Evolutionary conservation across 2,888 invertebrate species (phyloP), one percentile per base, ranked within the genome.

Genomic region (Axea sp.): DNA sequence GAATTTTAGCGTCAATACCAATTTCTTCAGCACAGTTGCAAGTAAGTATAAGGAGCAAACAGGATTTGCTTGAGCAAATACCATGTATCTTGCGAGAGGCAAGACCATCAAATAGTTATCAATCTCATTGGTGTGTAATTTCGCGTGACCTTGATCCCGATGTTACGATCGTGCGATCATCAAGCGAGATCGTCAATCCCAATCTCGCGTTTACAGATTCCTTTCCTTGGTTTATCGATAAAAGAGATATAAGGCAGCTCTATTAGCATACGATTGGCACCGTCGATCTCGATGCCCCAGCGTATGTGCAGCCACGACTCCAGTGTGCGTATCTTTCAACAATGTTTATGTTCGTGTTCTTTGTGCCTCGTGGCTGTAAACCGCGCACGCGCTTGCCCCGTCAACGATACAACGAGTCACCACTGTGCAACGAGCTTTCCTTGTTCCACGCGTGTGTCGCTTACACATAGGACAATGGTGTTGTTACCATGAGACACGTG

Each of bases 241-340:
- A 84, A 83, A 79, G 80, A 81, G 78, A 80, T 80, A 80, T 78
- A 82, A 78, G 41, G 77, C 71, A 73, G 75, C 80, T 83, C 82
- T 82, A 86, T 86, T 86, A 86, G 84, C 85, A 85, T 86, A 85
- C 85, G 85, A 86, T 86, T 86, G 86, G 85, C 86, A 85, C 85
- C 84, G 83, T 86, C 83, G 83, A 82, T 84, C 83, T 85, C 80
- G 80, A 83, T 82, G 81, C 79, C 80, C 81, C 77, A 72, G 53
- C 73, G 71, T 75, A 35, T 24, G 77, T 77, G 53, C 78, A 22
- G 30, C 65, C 80, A 78, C 79, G 79, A 78, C 78, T 75, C 77
- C 73, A n/a, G 76, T 76, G 73, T 78, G 78, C 81, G 80, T 83
- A 84, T 83, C 84, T 82, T 78, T 71, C 78, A 79, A 79, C 82